Evolutionary conservation across 2,113 vertebrate genomes (phyloP).

Genomic region (Muntiacus reevesi): DNA sequence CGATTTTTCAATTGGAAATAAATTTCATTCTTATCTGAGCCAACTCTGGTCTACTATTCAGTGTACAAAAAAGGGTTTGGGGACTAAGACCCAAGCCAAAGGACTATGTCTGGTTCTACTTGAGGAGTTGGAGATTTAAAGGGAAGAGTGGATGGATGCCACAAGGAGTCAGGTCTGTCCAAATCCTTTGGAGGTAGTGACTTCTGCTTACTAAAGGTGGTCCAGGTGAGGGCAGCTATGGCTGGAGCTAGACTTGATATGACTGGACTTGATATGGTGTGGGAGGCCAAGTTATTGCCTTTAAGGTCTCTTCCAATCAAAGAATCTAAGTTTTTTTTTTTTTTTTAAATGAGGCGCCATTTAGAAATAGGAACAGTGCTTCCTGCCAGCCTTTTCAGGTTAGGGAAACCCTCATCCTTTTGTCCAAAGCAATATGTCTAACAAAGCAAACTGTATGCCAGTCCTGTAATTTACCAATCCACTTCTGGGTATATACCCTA

Average conservation of each 20-base stretch:
- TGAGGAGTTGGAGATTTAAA: not conserved
- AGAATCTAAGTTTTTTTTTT: not conserved
- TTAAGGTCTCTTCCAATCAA: slow-evolving; percentile 8
- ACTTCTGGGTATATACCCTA: not conserved
- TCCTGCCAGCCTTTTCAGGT: not conserved
- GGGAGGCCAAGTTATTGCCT: not conserved
- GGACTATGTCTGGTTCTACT: not conserved
- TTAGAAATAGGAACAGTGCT: not conserved
- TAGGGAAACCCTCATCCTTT: not conserved
- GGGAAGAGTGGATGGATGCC: not conserved
- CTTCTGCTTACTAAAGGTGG: not conserved
- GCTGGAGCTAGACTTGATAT: not conserved
- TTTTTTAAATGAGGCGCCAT: not conserved
- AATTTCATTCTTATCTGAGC: slow-evolving; percentile 15
- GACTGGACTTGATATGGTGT: not conserved
- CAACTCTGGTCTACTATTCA: slow-evolving; percentile 4
- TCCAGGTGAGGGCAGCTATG: not conserved
- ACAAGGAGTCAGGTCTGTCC: not conserved
- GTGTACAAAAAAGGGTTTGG: not conserved
- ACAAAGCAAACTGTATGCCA: not conserved
- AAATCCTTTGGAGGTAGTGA: not conserved
- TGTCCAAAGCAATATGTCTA: not conserved
- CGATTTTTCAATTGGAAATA: slow-evolving; percentile 6
- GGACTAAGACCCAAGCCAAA: slow-evolving; percentile 1
- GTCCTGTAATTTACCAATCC: not conserved